phyloP scores from a whole-genome alignment of 2,888 invertebrate genomes.

The Rhingia rostrata region DNA sequence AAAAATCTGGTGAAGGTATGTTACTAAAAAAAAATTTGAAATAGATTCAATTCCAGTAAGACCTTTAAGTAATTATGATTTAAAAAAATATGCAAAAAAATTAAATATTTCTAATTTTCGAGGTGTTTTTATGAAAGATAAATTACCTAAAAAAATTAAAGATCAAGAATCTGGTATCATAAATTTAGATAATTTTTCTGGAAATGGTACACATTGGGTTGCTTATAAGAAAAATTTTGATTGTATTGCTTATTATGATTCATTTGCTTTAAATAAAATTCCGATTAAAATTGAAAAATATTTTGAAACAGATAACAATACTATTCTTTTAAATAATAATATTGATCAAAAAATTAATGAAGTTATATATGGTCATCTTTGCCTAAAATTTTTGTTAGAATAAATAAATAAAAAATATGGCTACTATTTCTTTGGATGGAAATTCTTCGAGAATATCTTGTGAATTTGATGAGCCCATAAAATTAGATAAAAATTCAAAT shows the following conservation, averaged over 20 bases:
- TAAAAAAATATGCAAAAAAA: constrained; percentile 76
- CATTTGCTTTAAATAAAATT: constrained; percentile 4
- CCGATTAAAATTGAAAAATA: constrained; percentile 57
- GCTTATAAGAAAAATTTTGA: constrained; percentile 77
- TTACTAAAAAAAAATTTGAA: constrained; percentile 20
- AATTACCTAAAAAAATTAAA: constrained; percentile 29
- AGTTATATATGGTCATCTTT: constrained; percentile 77
- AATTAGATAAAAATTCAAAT: constrained; percentile 57
- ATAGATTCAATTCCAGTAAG: constrained; percentile 11
- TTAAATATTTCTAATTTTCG: constrained; percentile 76
- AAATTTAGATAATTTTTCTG: constrained; percentile 30
- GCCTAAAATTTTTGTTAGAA: constrained; percentile 75
- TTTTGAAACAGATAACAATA: constrained; percentile 78
- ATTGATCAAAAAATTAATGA: constrained; percentile 75
- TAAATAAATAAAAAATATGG: constrained; percentile 28
- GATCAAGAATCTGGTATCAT: constrained; percentile 17
- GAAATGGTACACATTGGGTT: constrained; percentile 79
- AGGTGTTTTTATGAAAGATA: constrained; percentile 72
- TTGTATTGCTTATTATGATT: constrained; percentile 78
- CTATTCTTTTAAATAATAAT: constrained; percentile 76
- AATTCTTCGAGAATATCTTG: constrained; percentile 22
- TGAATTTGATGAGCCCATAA: constrained; percentile 41
- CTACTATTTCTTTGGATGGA: constrained; percentile 12
- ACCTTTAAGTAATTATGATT: constrained; percentile 75
- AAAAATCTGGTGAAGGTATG: constrained; percentile 25